Conservation (phyloP, 2,888 invertebrate genomes). For the Conchocele bisecta region DNA sequence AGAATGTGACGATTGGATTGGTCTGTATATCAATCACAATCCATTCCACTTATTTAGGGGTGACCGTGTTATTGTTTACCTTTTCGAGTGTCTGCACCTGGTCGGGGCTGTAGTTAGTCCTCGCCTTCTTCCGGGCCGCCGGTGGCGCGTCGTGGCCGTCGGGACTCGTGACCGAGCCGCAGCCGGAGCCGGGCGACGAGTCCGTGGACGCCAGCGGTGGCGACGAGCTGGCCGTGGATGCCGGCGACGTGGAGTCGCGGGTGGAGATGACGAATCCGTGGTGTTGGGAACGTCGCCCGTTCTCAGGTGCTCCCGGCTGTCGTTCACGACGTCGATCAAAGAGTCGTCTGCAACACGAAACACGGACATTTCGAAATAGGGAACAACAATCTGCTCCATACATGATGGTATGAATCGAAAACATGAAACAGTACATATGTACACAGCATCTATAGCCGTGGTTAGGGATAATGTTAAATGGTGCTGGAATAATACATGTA, state of each 20-base stretch:
- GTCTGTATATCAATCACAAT: too few species aligned
- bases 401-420: too few species aligned
- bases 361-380: too few species aligned
- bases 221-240: not conserved
- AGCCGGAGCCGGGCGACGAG: constrained; percentile 1
- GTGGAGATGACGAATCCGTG: constrained; percentile 62
- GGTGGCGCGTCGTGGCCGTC: not conserved
- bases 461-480: too few species aligned
- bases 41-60: too few species aligned
- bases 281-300: constrained; percentile 43
- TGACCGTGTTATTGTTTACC: too few species aligned
- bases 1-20: too few species aligned
- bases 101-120: constrained; percentile 14
- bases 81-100: constrained; percentile 10
- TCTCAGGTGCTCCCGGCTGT: constrained; percentile 42
- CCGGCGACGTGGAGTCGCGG: constrained; percentile 7
- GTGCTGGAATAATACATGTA: too few species aligned
- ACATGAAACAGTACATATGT: too few species aligned
- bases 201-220: not conserved
- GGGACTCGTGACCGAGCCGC: not conserved
- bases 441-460: too few species aligned
- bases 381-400: too few species aligned
- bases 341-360: constrained; percentile 31
- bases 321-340: constrained; percentile 54
- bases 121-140: not conserved